Conservation (phyloP, 92 coral and sea anemone species). For the Parazoanthus darwini region DNA sequence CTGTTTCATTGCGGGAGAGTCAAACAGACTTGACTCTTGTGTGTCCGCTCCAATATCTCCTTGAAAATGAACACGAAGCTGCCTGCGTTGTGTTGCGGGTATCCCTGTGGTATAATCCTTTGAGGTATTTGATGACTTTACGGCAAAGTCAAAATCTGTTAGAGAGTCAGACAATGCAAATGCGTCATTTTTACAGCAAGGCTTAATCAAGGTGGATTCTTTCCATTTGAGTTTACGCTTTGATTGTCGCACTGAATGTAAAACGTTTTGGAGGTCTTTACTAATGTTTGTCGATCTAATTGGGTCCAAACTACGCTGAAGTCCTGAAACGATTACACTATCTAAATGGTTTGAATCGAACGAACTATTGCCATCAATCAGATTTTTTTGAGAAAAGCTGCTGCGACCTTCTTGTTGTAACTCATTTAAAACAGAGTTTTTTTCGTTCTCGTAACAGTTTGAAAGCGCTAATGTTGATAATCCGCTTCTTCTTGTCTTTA, state of each 20-base stretch:
- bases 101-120: not conserved
- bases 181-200: not conserved
- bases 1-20: not conserved
- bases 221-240: not conserved
- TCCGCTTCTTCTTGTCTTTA: constrained; percentile 25
- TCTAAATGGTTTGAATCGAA: not conserved
- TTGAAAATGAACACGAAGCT: constrained; percentile 16
- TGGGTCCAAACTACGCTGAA: not conserved
- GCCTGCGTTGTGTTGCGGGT: not conserved
- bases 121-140: not conserved
- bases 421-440: not conserved
- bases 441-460: not conserved
- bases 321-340: not conserved
- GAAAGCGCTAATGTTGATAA: not conserved
- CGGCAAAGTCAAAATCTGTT: not conserved
- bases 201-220: constrained; percentile 9
- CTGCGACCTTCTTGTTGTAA: not conserved
- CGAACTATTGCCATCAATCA: not conserved
- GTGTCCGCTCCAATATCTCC: not conserved
- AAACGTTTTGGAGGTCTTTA: not conserved
- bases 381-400: not conserved
- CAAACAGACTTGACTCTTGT: not conserved
- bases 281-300: not conserved
- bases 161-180: not conserved
- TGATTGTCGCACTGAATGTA: not conserved